These are phyloP conservation scores for Zaprionus tsacasi DNA, from an alignment of 1,140 invertebrate species.

Conservation along the genomic window DNA sequence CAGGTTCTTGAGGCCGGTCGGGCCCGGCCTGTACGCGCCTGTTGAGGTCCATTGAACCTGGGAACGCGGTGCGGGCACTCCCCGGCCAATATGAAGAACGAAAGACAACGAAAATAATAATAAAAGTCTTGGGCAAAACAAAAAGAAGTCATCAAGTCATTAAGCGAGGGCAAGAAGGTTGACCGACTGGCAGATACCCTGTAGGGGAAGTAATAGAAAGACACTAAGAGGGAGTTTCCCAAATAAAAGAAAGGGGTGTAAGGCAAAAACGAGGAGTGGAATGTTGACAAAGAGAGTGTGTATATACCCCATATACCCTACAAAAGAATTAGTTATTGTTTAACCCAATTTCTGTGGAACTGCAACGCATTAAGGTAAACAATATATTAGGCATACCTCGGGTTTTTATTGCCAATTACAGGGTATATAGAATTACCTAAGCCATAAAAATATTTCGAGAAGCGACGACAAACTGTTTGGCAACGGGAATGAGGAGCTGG, in stretches of 20 bases:
- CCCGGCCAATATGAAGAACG: constrained; percentile 36
- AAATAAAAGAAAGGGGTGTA: neutral
- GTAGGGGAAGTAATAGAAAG: neutral
- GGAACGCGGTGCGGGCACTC: constrained; percentile 50
- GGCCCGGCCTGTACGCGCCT: neutral
- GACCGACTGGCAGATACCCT: constrained; percentile 17
- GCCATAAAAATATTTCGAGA: constrained; percentile 26
- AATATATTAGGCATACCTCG: neutral
- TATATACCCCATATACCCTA: neutral
- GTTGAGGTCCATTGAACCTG: constrained; percentile 61
- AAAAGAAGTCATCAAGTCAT: constrained; percentile 29
- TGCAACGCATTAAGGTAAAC: neutral
- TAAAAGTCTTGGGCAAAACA: constrained; percentile 22
- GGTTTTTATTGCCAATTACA: neutral
- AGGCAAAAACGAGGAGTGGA: neutral
- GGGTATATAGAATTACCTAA: constrained; percentile 10
- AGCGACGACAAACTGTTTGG: constrained; percentile 19
- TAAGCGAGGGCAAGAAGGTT: neutral
- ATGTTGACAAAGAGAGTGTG: no score
- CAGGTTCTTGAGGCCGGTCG: constrained; percentile 7
- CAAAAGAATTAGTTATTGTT: neutral
- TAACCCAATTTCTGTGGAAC: neutral
- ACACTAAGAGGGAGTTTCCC: neutral
- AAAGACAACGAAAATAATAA: constrained; percentile 17
- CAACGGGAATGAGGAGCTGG: constrained; percentile 8